A percentile compares a stretch with the other conserved stretches of the same genome.
phyloP scores from a whole-genome alignment of 2,888 invertebrate genomes.

The Platycheirus rosarum region DNA sequence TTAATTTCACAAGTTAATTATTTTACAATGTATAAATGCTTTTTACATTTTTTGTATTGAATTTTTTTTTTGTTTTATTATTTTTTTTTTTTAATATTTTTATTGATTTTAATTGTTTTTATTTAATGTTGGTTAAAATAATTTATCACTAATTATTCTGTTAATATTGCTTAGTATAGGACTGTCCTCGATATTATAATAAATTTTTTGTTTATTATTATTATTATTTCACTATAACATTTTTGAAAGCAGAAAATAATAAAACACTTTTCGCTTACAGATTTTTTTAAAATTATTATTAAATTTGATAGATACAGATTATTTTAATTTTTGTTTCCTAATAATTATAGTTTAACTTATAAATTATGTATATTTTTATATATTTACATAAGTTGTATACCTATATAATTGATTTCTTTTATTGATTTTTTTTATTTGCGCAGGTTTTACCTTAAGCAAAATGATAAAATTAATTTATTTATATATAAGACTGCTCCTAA shows the following conservation, averaged over 20 bases:
- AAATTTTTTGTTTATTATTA: constrained; percentile 24
- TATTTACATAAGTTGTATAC: constrained; percentile 67
- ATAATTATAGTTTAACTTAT: constrained; percentile 37
- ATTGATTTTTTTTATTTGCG: constrained; percentile 30
- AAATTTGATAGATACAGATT: constrained; percentile 52
- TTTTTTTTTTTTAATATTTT: constrained; percentile 16
- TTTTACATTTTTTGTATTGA: constrained; percentile 65
- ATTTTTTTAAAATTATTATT: constrained; percentile 27
- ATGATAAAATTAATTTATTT: constrained; percentile 33
- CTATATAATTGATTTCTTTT: constrained; percentile 58
- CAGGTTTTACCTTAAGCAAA: constrained; percentile 65
- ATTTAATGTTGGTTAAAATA: constrained; percentile 10
- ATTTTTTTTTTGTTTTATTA: constrained; percentile 38
- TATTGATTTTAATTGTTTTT: constrained; percentile 14
- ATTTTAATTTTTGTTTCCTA: constrained; percentile 26
- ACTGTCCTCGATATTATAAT: constrained; percentile 58
- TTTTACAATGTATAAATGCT: constrained; percentile 71
- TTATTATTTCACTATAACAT: constrained; percentile 48
- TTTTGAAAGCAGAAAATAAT: constrained; percentile 64
- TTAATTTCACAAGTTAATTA: constrained; percentile 43
- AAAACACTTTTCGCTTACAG: constrained; percentile 46
- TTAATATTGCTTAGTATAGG: constrained; percentile 72
- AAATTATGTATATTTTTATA: constrained; percentile 50
- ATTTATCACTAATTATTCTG: constrained; percentile 64
- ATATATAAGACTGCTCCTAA: constrained; percentile 9